Evolutionary conservation across 35 echinoderm and acorn worm species (phyloP), one percentile per base, ranked within the genome.

Genomic region (Heliocidaris tuberculata): DNA sequence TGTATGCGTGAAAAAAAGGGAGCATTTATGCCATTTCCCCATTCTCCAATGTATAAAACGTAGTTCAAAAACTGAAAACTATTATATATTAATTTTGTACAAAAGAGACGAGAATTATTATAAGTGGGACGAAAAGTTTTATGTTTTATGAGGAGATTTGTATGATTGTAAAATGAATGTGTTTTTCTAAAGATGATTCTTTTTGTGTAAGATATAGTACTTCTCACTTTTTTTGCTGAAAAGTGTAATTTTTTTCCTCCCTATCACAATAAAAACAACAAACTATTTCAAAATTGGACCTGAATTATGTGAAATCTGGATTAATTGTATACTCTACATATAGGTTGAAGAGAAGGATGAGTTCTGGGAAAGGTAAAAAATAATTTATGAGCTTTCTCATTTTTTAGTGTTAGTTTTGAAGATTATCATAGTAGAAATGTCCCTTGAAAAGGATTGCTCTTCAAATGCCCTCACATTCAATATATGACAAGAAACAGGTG

Each of bases 141-240:
- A 89, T 35, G 87, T 35, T 89, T 89, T 89, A 89, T 89, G 87
- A 89, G 17, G 65, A n/a, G 31, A n/a, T 89, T 89, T 89, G 32
- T 89, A 89, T 89, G n/a, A 85, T 85, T 1, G 70, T 85, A 85
- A 19, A 85, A 19, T 29, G 7, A 47, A 15, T 89, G 87, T 89
- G 87, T 31, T 89, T 89, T 89, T 89, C 47, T 89, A 47, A 89
- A 89, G 87, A 48, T 47, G 47, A 48, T 32, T 89, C 87, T 47
- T 47, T 47, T 32, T 32, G 87, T 89, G 31, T 89, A 89, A 48
- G 16, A 89, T 89, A 16, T 89, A 89, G 65, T n/a, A 78, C 65
- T 89, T 89, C 31, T 89, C 87, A 89, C 87, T 89, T 32, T 89
- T 89, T 89, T 89, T 89, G 87, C 87, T 47, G 87, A 89, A 89